Percentiles rank a stretch among this genome's conserved stretches.
Evolutionary conservation across 2,113 vertebrate genomes (phyloP).

Genomic region (Pseudopipra pipra): DNA sequence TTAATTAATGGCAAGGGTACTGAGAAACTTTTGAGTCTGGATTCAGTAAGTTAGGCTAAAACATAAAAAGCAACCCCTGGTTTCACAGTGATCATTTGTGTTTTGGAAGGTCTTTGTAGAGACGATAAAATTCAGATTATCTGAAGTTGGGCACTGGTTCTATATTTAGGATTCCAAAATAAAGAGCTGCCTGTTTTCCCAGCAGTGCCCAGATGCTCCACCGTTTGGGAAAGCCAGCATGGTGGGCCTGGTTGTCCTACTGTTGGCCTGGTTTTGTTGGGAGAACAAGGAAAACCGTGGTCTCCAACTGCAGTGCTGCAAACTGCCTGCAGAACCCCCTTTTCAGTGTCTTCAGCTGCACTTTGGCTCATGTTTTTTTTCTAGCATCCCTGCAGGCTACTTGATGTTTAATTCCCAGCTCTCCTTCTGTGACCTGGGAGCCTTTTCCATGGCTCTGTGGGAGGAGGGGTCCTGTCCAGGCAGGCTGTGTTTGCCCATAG

Average conservation of each 20-base stretch:
- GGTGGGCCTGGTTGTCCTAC: neutral
- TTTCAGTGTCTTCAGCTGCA: neutral
- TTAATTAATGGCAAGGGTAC: neutral
- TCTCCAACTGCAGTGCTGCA: rapidly evolving
- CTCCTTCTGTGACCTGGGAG: neutral
- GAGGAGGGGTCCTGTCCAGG: neutral
- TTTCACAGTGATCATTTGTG: neutral
- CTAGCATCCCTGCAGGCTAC: neutral
- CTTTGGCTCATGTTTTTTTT: neutral
- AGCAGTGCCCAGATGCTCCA: neutral
- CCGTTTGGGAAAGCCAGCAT: neutral
- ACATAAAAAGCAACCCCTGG: neutral
- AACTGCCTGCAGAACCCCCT: neutral
- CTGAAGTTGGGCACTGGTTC: neutral
- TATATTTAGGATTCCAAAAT: neutral
- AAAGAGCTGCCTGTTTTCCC: neutral
- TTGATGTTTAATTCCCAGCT: neutral
- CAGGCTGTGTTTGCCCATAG: neutral
- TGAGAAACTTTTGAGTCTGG: neutral
- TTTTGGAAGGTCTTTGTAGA: neutral
- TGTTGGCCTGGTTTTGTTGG: neutral
- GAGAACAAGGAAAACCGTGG: neutral
- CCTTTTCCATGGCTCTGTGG: neutral
- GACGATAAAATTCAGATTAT: neutral
- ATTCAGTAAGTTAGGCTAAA: neutral